These are phyloP conservation scores for Apamea epomidion DNA, from an alignment of 2,888 invertebrate genomes.

Conservation along the genomic window DNA sequence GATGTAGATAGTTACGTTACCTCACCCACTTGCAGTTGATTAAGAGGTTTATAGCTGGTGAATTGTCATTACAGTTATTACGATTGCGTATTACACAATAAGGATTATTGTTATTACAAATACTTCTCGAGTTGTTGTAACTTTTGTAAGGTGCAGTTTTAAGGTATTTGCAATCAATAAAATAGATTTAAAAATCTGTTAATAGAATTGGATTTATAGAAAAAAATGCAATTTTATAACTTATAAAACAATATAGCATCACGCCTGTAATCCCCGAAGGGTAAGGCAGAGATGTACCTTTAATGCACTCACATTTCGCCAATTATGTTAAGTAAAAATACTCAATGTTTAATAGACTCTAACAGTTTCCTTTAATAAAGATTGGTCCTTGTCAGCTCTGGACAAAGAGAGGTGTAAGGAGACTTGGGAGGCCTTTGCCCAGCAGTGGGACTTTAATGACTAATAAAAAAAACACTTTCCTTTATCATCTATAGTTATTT, in stretches of 20 bases:
- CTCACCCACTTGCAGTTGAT: slow-evolving; percentile 42
- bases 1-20: slow-evolving; percentile 40
- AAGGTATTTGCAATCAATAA: neutral
- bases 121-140: neutral
- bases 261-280: neutral
- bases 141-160: neutral
- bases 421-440: too few relatives aligned
- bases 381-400: too few relatives aligned
- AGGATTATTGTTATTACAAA: slow-evolving; percentile 15
- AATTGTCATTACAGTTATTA: slow-evolving; percentile 24
- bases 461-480: too few relatives aligned
- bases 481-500: too few relatives aligned
- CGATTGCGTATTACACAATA: slow-evolving; percentile 34
- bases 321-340: too few relatives aligned
- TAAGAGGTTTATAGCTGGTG: slow-evolving; percentile 22
- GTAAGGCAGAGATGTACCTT: neutral
- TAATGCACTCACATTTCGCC: too few relatives aligned
- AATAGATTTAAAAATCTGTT: neutral
- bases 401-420: too few relatives aligned
- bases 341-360: too few relatives aligned
- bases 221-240: neutral
- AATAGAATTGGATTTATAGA: neutral
- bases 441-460: too few relatives aligned
- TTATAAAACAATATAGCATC: neutral
- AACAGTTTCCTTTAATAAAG: too few relatives aligned